These are phyloP conservation scores for Cotesia chilonis DNA, from an alignment of 1,140 invertebrate genomes.

Conservation along the genomic window DNA sequence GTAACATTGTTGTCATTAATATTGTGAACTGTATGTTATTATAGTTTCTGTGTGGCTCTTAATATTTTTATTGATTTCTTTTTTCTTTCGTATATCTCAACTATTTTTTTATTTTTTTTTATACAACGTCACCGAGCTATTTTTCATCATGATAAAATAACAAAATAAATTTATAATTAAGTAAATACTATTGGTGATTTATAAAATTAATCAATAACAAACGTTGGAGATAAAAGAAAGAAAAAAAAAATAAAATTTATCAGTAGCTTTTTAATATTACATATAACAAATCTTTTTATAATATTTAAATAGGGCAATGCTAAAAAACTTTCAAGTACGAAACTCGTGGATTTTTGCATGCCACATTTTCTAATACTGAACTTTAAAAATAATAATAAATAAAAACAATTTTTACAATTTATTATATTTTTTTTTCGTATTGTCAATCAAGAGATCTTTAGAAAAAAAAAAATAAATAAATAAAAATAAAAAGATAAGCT, in stretches of 20 bases:
- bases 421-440: constrained; percentile 11
- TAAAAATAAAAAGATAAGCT: constrained; percentile 17
- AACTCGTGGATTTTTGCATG: background rate
- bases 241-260: constrained; percentile 1
- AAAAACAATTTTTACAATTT: constrained; percentile 9
- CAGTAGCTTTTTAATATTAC: background rate
- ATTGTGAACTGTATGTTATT: constrained; percentile 22
- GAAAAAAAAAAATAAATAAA: constrained; percentile 37
- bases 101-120: too few relatives aligned
- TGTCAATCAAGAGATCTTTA: constrained; percentile 5
- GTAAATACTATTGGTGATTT: constrained; percentile 27
- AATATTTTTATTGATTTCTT: constrained; percentile 7
- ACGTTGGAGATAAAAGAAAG: background rate
- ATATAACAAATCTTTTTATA: background rate
- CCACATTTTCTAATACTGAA: constrained; percentile 1
- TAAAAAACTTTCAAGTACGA: constrained; percentile 4
- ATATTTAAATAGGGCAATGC: constrained; percentile 13
- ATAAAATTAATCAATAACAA: constrained; percentile 38
- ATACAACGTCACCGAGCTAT: too few relatives aligned
- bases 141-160: too few relatives aligned
- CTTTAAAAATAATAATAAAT: background rate
- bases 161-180: too few relatives aligned
- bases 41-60: constrained; percentile 26
- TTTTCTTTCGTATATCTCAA: background rate
- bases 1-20: constrained; percentile 41